Evolutionary conservation across 2,888 invertebrate genomes (phyloP).

Genomic region (Lacanobia oleracea): DNA sequence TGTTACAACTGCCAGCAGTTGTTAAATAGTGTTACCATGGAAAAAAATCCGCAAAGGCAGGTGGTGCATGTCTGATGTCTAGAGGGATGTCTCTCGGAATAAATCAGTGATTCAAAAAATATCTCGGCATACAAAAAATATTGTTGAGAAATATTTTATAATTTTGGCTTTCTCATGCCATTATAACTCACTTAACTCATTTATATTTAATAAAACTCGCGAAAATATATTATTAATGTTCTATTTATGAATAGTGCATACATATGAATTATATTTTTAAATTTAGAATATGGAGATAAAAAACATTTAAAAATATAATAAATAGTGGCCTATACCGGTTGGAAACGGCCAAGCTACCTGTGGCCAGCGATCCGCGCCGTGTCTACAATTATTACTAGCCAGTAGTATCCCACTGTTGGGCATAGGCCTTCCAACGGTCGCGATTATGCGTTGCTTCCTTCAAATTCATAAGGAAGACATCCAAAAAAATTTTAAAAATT

Average conservation of each 20-base stretch:
- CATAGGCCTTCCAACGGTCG: no score
- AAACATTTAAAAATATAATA: background rate
- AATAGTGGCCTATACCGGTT: no score
- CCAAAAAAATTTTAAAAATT: background rate
- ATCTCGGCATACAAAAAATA: background rate
- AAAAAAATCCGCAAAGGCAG: conserved; percentile 23
- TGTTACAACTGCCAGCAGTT: conserved; percentile 81
- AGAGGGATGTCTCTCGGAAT: no score
- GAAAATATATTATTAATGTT: background rate
- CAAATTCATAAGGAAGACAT: background rate
- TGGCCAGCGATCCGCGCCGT: background rate
- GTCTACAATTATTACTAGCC: background rate
- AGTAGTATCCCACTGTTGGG: background rate
- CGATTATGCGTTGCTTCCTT: no score
- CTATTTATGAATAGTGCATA: background rate
- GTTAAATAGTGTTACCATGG: conserved; percentile 64
- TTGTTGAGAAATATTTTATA: background rate
- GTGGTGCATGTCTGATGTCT: conserved; percentile 18
- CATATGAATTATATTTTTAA: background rate
- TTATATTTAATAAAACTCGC: conserved; percentile 20
- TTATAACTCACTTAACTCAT: conserved; percentile 16
- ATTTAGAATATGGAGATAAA: background rate
- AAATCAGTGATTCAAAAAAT: background rate
- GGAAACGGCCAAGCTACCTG: no score
- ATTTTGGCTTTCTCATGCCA: background rate